Conservation (phyloP, 2,113 vertebrate genomes). For the Coptodon rendalli region DNA sequence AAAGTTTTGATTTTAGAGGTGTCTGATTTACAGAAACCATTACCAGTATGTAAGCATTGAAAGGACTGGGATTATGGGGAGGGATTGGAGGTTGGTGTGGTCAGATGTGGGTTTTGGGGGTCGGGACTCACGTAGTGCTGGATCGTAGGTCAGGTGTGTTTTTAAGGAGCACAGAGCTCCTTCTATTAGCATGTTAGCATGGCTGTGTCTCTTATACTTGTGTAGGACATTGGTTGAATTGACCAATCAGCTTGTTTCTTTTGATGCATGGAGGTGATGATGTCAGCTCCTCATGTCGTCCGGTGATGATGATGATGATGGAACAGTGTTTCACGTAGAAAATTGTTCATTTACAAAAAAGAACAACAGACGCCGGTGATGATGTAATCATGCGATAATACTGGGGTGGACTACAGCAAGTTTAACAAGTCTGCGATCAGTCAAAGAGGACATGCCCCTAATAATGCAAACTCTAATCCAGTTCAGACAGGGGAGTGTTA, state of each 20-base stretch:
- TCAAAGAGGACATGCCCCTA: not conserved
- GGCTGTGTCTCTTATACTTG: not conserved
- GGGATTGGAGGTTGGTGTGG: not conserved
- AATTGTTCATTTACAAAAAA: not conserved
- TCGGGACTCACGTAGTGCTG: not conserved
- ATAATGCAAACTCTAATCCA: not conserved
- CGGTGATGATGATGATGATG: not conserved
- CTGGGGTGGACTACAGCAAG: not conserved
- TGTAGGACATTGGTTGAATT: not conserved
- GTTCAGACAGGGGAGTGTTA: not conserved
- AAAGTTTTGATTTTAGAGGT: not conserved
- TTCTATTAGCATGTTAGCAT: conserved; percentile 14
- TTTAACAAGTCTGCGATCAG: not conserved
- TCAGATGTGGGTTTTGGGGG: not conserved
- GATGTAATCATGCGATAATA: not conserved
- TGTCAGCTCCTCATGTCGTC: not conserved
- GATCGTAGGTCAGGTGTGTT: not conserved
- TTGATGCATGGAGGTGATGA: not conserved
- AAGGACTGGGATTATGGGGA: not conserved
- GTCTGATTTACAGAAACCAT: not conserved
- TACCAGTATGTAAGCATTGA: not conserved
- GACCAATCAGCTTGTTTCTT: not conserved
- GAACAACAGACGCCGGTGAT: not conserved
- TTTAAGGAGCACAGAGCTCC: not conserved
- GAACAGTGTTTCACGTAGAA: not conserved